These are phyloP conservation scores for Pemphredon lugubris DNA, from an alignment of 2,888 invertebrate genomes.

Conservation along the genomic window DNA sequence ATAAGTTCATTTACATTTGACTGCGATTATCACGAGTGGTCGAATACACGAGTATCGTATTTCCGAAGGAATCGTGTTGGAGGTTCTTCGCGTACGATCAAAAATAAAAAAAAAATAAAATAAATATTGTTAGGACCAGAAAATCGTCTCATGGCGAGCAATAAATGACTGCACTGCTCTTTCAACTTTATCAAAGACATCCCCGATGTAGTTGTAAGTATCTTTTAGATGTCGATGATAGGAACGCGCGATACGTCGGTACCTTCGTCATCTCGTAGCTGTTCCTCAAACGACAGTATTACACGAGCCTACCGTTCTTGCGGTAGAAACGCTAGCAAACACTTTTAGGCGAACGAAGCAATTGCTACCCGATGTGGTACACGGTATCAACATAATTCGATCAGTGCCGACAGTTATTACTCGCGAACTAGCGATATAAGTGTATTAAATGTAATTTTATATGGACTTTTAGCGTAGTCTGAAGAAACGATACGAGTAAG, in stretches of 20 bases:
- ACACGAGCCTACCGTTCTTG: too few species aligned
- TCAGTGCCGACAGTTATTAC: conserved; percentile 27
- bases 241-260: too few species aligned
- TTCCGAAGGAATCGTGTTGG: background rate
- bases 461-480: background rate
- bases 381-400: background rate
- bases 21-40: conserved; percentile 10
- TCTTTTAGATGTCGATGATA: too few species aligned
- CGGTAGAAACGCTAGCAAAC: too few species aligned
- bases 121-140: conserved; percentile 14
- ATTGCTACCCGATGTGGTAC: background rate
- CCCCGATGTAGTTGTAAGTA: too few species aligned
- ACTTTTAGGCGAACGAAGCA: too few species aligned
- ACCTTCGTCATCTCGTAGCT: too few species aligned
- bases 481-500: too few species aligned
- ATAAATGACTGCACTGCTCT: conserved; percentile 2
- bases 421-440: conserved; percentile 4
- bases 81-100: conserved; percentile 9
- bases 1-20: conserved; percentile 13
- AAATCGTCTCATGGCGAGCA: conserved; percentile 9
- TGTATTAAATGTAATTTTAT: conserved; percentile 36
- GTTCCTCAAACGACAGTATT: too few species aligned
- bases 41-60: background rate
- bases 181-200: too few species aligned
- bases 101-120: conserved; percentile 11